Base-by-base conservation (phyloP, 2,888 invertebrate genomes). In the Apamea sordens region DNA sequence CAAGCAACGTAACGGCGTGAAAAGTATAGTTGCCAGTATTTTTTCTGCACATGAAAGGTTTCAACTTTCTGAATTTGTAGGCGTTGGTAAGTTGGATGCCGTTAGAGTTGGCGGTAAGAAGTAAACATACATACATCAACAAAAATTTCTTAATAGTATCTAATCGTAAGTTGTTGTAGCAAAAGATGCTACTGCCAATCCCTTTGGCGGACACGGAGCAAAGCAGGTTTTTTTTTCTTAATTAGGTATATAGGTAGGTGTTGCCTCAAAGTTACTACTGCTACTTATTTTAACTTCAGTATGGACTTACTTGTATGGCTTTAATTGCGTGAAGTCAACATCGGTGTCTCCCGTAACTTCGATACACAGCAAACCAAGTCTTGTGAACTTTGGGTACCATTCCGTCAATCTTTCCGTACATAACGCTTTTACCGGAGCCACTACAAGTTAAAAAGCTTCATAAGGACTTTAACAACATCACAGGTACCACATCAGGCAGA, bases 271-370 rank as follows among this genome's bases (percentile, higher is more conserved):
- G 7, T 47, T 69, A 18, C 7, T 47, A 28, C 28, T 28, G 21
- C 44, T 24, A 24, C 10, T 36, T 36, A 53, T 24, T 70, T 36
- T 36, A 11, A 70, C 50, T 32, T 53, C 24, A 32, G 32, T 36
- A 70, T 53, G 24, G 53, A 74, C 85, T 87, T 88, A 96, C 97
- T 93, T 95, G 90, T 96, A 97, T 0, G 95, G 93, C 71, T 94
- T 94, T 44, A 97, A 84, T 50, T 96, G 96, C 5, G 94, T 91
- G 76, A 97, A 97, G 88, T 98, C 98, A 13, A 97, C 96, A 77
- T 98, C 98, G n/a, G 97, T 97, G 91, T 98, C 98, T 0, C 98
- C 98, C 0, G 98, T 98, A 1, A 98, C 97, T 92, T 98, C 98
- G 71, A 98, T 97, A 88, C 98, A 98, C 41, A 97, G 93, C 4